Conservation (phyloP, 2,888 invertebrate species). For the Caenorhabditis sp. region DNA sequence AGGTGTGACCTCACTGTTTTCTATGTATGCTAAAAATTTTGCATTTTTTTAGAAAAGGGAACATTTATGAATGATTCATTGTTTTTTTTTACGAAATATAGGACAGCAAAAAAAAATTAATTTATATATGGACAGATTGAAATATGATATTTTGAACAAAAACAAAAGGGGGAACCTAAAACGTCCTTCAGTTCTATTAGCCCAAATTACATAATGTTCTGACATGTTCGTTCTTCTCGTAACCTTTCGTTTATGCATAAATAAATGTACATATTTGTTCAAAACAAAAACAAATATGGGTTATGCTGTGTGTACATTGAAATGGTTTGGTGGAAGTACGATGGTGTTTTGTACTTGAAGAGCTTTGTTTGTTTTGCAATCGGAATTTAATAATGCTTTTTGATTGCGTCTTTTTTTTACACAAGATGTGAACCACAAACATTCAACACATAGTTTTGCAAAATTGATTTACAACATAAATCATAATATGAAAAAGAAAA, state of each 20-base stretch:
- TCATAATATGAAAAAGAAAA: too few relatives aligned
- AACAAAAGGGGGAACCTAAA: neutral
- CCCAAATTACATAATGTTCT: constrained; percentile 39
- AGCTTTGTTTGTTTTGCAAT: too few relatives aligned
- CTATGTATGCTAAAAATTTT: too few relatives aligned
- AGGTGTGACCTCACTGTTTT: too few relatives aligned
- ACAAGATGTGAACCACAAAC: too few relatives aligned
- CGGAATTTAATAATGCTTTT: too few relatives aligned
- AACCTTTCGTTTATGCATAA: neutral
- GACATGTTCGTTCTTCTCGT: neutral
- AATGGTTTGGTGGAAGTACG: neutral
- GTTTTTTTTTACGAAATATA: neutral
- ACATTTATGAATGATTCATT: too few relatives aligned
- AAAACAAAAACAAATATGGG: neutral
- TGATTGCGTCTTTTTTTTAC: too few relatives aligned
- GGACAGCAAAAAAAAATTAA: neutral
- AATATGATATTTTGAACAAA: neutral
- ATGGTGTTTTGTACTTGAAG: neutral
- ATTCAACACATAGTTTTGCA: too few relatives aligned
- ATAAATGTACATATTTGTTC: neutral
- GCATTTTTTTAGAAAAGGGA: too few relatives aligned
- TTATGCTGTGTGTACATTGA: neutral
- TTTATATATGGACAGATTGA: neutral
- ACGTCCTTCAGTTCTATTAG: constrained; percentile 28
- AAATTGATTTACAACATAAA: too few relatives aligned